phyloP scores from a whole-genome alignment of 1,140 invertebrate species.

The Saxidomus purpurata region DNA sequence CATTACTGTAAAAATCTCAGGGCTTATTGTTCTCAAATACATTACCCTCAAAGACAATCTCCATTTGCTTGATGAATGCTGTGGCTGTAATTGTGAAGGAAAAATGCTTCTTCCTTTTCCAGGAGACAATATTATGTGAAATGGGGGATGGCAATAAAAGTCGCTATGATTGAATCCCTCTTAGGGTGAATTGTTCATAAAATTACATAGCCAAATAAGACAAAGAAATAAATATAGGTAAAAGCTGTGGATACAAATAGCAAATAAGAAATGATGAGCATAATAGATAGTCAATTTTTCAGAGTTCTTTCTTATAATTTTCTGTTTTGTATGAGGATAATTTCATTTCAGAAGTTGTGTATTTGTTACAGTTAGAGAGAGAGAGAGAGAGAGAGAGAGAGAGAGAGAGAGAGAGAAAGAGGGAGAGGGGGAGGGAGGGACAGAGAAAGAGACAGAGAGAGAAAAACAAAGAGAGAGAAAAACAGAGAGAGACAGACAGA shows the following conservation, averaged over 20 bases:
- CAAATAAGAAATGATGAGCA: background rate
- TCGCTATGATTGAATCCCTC: background rate
- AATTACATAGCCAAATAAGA: background rate
- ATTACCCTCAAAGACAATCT: slow-evolving; percentile 12
- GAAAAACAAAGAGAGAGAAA: too few species aligned
- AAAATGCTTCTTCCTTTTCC: background rate
- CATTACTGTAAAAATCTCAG: slow-evolving; percentile 22
- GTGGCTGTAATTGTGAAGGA: background rate
- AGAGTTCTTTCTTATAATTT: background rate
- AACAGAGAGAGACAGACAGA: too few species aligned
- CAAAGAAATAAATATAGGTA: too few species aligned
- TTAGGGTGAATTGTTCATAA: background rate
- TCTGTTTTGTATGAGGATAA: background rate
- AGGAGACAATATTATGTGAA: background rate
- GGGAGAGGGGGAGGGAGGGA: too few species aligned
- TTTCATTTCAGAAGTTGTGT: background rate
- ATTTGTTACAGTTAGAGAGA: too few species aligned
- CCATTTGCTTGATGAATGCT: slow-evolving; percentile 12
- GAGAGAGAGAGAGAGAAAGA: too few species aligned
- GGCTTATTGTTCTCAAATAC: slow-evolving; percentile 36
- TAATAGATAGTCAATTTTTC: background rate
- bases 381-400: too few species aligned
- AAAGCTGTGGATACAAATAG: background rate
- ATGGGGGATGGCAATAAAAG: background rate
- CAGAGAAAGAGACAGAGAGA: too few species aligned